phyloP scores from a whole-genome alignment of 1,140 invertebrate genomes.

The Leguminivora glycinivorella region DNA sequence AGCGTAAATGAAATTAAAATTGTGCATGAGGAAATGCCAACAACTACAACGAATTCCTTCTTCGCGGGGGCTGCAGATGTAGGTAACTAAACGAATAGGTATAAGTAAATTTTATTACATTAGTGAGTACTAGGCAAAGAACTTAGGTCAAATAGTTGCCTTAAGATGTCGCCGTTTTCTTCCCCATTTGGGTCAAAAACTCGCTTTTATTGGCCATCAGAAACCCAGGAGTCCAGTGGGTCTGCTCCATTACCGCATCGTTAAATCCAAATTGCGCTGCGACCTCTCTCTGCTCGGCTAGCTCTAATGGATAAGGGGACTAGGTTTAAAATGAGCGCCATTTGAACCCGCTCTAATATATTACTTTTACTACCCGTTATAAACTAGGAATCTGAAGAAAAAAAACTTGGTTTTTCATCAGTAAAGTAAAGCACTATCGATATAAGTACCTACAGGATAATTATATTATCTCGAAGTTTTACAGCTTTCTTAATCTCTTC shows the following conservation, averaged over 20 bases:
- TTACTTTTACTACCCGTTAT: conserved; percentile 6
- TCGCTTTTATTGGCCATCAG: conserved; percentile 22
- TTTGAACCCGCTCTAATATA: conserved; percentile 7
- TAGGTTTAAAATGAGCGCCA: conserved; percentile 24
- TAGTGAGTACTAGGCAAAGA: not conserved
- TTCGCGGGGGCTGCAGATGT: too few species aligned
- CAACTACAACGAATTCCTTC: too few species aligned
- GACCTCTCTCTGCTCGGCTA: conserved; percentile 21
- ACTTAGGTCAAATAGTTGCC: not conserved
- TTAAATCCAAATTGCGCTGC: conserved; percentile 25
- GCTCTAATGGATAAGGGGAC: conserved; percentile 11
- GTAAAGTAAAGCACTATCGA: not conserved
- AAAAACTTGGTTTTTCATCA: not conserved
- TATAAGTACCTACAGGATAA: not conserved
- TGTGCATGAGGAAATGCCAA: too few species aligned
- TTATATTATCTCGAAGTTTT: conserved; percentile 2
- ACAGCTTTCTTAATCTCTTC: conserved; percentile 23
- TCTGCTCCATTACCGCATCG: conserved; percentile 24
- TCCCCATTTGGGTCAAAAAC: conserved; percentile 11
- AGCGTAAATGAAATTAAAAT: too few species aligned
- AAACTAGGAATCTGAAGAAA: conserved; percentile 2
- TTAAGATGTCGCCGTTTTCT: not conserved
- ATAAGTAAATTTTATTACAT: too few species aligned
- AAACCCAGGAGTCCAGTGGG: conserved; percentile 3
- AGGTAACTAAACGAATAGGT: too few species aligned